A percentile compares a stretch with the other conserved stretches of the same genome.
phyloP scores from a whole-genome alignment of 2,113 vertebrate species.

The Esox niger region DNA sequence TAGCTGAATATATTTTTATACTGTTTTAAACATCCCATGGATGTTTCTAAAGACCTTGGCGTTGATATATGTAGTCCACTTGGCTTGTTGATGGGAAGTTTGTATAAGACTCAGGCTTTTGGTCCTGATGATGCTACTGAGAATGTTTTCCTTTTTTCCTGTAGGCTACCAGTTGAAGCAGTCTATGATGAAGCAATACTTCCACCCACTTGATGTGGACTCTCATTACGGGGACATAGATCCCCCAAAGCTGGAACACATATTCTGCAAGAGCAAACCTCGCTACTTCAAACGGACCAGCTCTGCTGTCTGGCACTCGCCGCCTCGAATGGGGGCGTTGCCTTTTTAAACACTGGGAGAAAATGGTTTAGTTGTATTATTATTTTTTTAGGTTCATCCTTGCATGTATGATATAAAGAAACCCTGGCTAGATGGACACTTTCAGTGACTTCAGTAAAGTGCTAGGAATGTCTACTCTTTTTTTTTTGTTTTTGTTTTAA shows the following conservation, averaged over 20 bases:
- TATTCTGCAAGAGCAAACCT: conserved; percentile 91
- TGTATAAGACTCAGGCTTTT: no score
- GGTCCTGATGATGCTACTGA: not conserved
- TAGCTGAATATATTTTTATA: no score
- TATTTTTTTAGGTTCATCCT: not conserved
- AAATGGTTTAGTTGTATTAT: not conserved
- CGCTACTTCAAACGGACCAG: conserved; percentile 94
- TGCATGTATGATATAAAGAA: no score
- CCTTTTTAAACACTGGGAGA: conserved; percentile 9
- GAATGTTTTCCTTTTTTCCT: not conserved
- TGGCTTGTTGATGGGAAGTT: no score
- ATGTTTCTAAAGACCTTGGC: no score
- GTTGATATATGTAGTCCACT: no score
- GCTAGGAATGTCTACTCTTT: no score
- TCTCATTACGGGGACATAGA: conserved; percentile 78
- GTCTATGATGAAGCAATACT: conserved; percentile 83
- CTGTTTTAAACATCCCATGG: no score
- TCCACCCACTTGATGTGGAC: conserved; percentile 73
- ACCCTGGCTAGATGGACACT: no score
- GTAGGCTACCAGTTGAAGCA: conserved; percentile 80
- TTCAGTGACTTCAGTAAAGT: no score
- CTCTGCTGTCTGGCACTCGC: conserved; percentile 91
- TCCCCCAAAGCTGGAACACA: conserved; percentile 79
- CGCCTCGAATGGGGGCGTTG: conserved; percentile 59
- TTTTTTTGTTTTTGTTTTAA: no score